Evolutionary conservation across 1,140 invertebrate genomes (phyloP), one percentile per base, ranked within the genome.

Genomic region (Metaphire vulgaris): DNA sequence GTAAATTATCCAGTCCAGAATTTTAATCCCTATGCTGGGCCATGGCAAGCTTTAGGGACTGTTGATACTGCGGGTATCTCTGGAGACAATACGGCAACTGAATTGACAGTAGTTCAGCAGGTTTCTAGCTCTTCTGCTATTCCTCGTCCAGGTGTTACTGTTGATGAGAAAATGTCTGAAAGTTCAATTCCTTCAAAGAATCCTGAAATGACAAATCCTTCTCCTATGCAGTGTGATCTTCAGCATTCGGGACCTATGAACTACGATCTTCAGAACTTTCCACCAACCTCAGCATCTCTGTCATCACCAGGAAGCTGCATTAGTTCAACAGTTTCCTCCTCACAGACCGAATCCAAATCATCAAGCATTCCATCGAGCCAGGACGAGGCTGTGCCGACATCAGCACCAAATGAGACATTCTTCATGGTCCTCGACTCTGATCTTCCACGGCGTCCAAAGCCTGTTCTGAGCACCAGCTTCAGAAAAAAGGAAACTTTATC

Each of bases 401-500:
- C 41, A 56, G 41, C 41, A 21, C 41, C 41, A 56, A 56, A 21
- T 21, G 6, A 56, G 41, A 21, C 41, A 21, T 56, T 56, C 41
- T 56, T 56, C 41, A 56, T 56, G 41, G 41, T 56, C 41, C 41
- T 56, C 41, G 41, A 56, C 41, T 56, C 41, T 56, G 41, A 56
- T 56, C 41, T 56, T 21, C 41, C 41, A 21, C 41, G 41, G 21
- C 41, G 41, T 12, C 41, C 41, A 56, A 56, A 56, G 21, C 41
- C 41, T 6, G 41, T 56, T 21, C 41, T 56, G 6, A 21, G 41
- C 41, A 56, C 6, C 41, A 56, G 41, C 41, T 21, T 6, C 41
- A 56, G 41, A 56, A 56, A 56, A 21, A 21, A 56, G 6, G 41
- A 6, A 21, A 21, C 6, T 56, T 12, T 6, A 12, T 56, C 41